Evolutionary conservation across 2,113 vertebrate species (phyloP).

Genomic region (Edolisoma coerulescens): DNA sequence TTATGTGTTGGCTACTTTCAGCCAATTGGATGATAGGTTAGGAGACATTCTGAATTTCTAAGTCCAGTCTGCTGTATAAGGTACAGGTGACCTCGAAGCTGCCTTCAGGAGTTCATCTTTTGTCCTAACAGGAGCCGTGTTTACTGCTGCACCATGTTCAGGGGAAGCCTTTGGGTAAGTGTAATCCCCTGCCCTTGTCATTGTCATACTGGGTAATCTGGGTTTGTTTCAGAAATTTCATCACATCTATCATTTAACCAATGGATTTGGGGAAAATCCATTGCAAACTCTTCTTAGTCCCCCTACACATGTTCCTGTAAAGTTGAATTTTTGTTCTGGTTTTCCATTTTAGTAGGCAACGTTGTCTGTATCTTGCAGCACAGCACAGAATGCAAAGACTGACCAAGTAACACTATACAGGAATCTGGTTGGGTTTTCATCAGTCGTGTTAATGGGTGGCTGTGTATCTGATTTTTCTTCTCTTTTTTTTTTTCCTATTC

Average conservation of each 20-base stretch:
- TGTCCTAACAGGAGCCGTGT: background rate
- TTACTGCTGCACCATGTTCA: background rate
- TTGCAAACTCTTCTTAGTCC: background rate
- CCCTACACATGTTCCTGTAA: background rate
- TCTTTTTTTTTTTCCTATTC: background rate
- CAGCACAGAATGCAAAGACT: background rate
- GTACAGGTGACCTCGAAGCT: background rate
- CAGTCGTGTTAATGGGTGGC: background rate
- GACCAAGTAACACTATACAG: background rate
- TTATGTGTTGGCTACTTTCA: background rate
- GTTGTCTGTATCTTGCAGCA: background rate
- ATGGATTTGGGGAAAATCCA: background rate
- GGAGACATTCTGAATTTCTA: background rate
- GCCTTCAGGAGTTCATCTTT: background rate
- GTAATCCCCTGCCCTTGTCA: background rate
- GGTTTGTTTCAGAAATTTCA: background rate
- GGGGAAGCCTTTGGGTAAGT: background rate
- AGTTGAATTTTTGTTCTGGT: background rate
- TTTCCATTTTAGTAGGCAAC: background rate
- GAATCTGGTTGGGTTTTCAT: background rate
- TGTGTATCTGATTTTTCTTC: background rate
- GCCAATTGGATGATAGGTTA: rapidly evolving
- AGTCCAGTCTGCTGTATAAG: background rate
- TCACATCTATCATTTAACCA: background rate
- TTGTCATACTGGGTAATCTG: background rate